These are phyloP conservation scores for Ascaphus truei DNA, from an alignment of 2,113 vertebrate genomes.

Conservation along the genomic window DNA sequence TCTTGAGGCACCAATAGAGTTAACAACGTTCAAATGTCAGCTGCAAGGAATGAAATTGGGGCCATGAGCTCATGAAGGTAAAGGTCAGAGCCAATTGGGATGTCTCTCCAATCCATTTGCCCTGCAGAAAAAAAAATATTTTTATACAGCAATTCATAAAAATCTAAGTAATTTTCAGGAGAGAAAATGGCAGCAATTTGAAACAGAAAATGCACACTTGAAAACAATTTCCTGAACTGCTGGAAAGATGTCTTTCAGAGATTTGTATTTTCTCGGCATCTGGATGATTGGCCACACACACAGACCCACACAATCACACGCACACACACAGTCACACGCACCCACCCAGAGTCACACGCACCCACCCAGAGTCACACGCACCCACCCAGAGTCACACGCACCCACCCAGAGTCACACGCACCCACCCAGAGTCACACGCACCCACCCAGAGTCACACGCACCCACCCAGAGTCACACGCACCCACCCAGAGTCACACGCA, in stretches of 20 bases:
- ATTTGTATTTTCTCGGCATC: not conserved
- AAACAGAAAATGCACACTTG: slow-evolving; percentile 9
- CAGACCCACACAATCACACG: too few species aligned
- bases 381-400: too few species aligned
- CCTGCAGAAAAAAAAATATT: slow-evolving; percentile 16
- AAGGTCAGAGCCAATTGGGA: slow-evolving; percentile 20
- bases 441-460: too few species aligned
- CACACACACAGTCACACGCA: too few species aligned
- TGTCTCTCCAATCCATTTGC: slow-evolving; percentile 5
- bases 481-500: too few species aligned
- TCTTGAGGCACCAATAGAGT: slow-evolving; percentile 12
- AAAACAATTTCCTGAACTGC: not conserved
- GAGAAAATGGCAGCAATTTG: slow-evolving; percentile 15
- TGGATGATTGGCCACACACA: slow-evolving; percentile 2
- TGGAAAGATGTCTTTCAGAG: not conserved
- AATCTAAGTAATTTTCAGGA: slow-evolving; percentile 16
- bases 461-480: too few species aligned
- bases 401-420: too few species aligned
- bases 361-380: too few species aligned
- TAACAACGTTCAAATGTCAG: slow-evolving; percentile 30
- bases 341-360: too few species aligned
- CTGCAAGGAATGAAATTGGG: slow-evolving; percentile 22
- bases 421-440: too few species aligned
- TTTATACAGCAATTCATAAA: slow-evolving; percentile 28
- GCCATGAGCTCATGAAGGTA: slow-evolving; percentile 20